phyloP scores from a whole-genome alignment of 2,797 vertebrate genomes.

The Sphenopsis melanotis region DNA sequence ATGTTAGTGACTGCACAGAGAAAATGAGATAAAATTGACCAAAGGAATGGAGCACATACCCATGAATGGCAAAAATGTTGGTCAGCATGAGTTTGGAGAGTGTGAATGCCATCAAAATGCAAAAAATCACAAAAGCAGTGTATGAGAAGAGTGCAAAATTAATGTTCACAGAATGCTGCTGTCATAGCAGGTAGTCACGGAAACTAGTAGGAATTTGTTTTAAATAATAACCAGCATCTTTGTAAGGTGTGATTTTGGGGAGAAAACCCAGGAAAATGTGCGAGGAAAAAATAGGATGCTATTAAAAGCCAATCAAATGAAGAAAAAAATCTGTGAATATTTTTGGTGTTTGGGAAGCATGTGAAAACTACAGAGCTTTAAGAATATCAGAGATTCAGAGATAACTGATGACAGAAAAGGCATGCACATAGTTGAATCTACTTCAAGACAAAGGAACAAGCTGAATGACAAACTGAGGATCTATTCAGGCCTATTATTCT shows the following conservation, averaged over 20 bases:
- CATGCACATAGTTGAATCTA: background rate
- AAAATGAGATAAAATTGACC: background rate
- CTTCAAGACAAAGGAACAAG: background rate
- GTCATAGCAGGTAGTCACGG: background rate
- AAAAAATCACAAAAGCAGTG: background rate
- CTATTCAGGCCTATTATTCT: background rate
- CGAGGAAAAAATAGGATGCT: background rate
- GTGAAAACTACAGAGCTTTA: background rate
- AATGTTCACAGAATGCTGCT: background rate
- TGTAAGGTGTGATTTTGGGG: background rate
- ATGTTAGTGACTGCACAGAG: background rate
- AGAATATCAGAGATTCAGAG: background rate
- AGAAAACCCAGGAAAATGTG: background rate
- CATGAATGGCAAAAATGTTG: background rate
- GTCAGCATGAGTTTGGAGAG: background rate
- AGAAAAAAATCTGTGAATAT: background rate
- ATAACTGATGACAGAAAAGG: background rate
- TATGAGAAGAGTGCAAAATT: background rate
- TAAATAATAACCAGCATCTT: background rate
- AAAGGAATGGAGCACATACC: background rate
- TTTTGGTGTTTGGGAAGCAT: background rate
- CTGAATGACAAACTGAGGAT: background rate
- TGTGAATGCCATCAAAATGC: rapidly evolving
- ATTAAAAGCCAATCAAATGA: background rate
- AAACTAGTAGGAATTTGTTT: background rate